A percentile compares a stretch with the other conserved stretches of the same genome.
Evolutionary conservation across 1,140 invertebrate genomes (phyloP).

Genomic region (Latrodectus geometricus): DNA sequence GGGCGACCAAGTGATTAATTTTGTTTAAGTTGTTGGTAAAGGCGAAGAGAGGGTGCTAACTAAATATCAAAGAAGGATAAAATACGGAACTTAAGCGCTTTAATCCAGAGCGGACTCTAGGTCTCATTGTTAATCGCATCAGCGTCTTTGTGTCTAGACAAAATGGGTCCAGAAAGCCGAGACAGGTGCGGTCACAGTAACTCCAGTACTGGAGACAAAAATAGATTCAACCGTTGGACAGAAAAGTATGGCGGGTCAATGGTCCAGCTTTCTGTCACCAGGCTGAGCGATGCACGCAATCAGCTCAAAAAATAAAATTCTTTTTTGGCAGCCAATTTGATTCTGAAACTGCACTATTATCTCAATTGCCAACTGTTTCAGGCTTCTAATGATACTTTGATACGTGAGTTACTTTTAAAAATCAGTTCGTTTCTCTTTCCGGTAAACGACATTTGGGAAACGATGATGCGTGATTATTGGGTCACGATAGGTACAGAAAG

Average conservation of each 20-base stretch:
- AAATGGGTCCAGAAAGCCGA: constrained; percentile 27
- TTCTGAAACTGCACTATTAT: constrained; percentile 18
- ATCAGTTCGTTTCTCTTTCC: not conserved
- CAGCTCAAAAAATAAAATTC: not conserved
- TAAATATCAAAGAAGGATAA: constrained; percentile 37
- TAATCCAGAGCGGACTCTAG: not conserved
- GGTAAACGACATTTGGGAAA: constrained; percentile 15
- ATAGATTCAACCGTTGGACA: constrained; percentile 2
- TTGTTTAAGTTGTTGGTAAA: constrained; percentile 16
- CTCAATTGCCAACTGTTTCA: constrained; percentile 12
- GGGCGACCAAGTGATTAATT: constrained; percentile 9
- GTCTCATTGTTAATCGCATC: constrained; percentile 20
- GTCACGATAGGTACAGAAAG: not conserved
- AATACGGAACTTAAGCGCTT: not conserved
- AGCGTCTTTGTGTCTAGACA: constrained; percentile 43
- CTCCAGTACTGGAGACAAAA: constrained; percentile 23
- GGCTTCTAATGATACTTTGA: constrained; percentile 23
- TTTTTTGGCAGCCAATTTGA: constrained; percentile 28
- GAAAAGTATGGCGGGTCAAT: constrained; percentile 16
- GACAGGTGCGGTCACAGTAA: constrained; percentile 37
- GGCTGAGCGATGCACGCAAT: constrained; percentile 25
- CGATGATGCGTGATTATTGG: not conserved
- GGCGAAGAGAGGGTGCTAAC: constrained; percentile 11
- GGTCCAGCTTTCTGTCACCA: constrained; percentile 28
- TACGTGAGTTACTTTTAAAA: constrained; percentile 23